Base-by-base conservation (phyloP, 2,797 vertebrate species). In the Microchirus variegatus region DNA sequence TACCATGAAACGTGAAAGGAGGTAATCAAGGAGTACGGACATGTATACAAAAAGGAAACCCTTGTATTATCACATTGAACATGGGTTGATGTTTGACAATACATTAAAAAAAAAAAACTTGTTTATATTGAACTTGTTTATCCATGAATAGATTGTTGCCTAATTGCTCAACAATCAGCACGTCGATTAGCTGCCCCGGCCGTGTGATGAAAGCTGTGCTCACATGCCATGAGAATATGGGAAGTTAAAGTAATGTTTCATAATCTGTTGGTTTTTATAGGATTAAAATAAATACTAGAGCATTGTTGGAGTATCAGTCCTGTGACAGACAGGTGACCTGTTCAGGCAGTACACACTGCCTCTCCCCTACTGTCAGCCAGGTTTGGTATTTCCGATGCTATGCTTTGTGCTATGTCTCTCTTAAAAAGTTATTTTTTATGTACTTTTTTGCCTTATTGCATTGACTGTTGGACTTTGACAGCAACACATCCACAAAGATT, bases 1-100 rank as follows among this genome's bases (percentile, higher is more conserved):
- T 65, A 69, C 80, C 83, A 60, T 57, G 61, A 70, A 55, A 85
- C 83, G 78, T 82, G 65, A 87, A 84, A 85, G 71, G 22, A 78
- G 50, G 72, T 65, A 73, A 80, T 79, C 77, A 73, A 35, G 54
- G 37, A 47, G 52, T 37, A 69, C 59, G 64, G 56, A 71, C 62
- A 62, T 78, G 55, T 63, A 57, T 35, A 67, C 67, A 73, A 53
- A 65, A 26, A 70, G 1, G 13, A 50, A 75, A 50, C 41, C 65
- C 56, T 10, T 8, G 15, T 12, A 2, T 12, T 22, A 57, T 69
- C 40, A 47, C 38, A 16, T 43, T 0, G n/a, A 65, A 58, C 10
- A 6, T 44, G 55, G 62, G 38, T 49, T 43, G 51, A 77, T 19
- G 43, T 45, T 53, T 52, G 59, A 65, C 70, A 59, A 53, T 65